A percentile compares a stretch with the other conserved stretches of the same genome.
phyloP scores from a whole-genome alignment of 92 coral and sea anemone genomes.

The Paramuricea clavata region DNA sequence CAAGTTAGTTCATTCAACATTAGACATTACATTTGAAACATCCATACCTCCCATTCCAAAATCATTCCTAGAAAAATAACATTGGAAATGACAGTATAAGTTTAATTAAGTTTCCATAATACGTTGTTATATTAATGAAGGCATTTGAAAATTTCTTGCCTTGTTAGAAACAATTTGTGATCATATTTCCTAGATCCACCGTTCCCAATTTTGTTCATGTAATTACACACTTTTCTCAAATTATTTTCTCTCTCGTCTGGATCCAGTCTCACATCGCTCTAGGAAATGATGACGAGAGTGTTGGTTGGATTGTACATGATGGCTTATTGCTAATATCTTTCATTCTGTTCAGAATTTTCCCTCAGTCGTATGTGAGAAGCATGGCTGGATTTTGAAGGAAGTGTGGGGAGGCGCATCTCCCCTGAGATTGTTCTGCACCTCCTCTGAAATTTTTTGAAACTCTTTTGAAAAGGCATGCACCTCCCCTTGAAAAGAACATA shows the following conservation, averaged over 20 bases:
- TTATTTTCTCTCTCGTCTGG: not conserved
- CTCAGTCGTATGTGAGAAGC: too few relatives aligned
- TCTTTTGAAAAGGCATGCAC: too few relatives aligned
- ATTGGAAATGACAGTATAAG: not conserved
- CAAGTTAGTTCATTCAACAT: too few relatives aligned
- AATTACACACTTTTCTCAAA: not conserved
- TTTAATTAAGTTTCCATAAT: not conserved
- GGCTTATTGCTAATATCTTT: too few relatives aligned
- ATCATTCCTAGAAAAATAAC: not conserved
- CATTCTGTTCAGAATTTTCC: too few relatives aligned
- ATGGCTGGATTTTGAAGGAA: too few relatives aligned
- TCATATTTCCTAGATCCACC: not conserved
- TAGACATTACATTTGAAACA: not conserved
- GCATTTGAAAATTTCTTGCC: not conserved
- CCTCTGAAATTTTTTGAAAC: too few relatives aligned
- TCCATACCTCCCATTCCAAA: slow-evolving; percentile 8
- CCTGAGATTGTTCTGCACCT: too few relatives aligned
- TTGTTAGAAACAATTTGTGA: slow-evolving; percentile 1
- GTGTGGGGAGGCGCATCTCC: too few relatives aligned
- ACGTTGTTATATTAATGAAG: not conserved
- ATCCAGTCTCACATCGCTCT: not conserved
- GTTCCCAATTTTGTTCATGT: slow-evolving; percentile 11
- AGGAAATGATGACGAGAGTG: not conserved
- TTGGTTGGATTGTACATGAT: too few relatives aligned
- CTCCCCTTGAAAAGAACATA: too few relatives aligned